Percentiles rank a stretch among this genome's conserved stretches.
Conservation (phyloP, 2,888 invertebrate species). For the Mythimna lalbum region DNA sequence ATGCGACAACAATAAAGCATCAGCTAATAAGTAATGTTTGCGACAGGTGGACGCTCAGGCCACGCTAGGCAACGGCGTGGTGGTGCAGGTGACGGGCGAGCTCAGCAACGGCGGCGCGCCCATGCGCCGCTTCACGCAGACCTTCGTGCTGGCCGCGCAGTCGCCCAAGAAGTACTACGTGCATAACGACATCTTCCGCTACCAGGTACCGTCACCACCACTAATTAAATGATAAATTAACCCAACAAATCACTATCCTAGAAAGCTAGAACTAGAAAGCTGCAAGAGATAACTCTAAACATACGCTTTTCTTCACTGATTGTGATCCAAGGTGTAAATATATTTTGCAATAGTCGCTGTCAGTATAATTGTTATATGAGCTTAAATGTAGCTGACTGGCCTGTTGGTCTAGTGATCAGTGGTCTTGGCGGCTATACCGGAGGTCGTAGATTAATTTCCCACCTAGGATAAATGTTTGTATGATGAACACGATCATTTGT, state of each 20-base stretch:
- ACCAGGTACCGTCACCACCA: constrained; percentile 92
- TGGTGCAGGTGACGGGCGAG: constrained; percentile 99
- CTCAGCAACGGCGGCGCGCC: constrained; percentile 98
- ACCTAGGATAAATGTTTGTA: too few relatives aligned
- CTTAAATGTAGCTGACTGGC: too few relatives aligned
- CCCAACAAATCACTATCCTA: neutral
- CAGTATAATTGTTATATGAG: too few relatives aligned
- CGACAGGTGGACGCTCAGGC: constrained; percentile 97
- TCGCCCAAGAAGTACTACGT: constrained; percentile 99
- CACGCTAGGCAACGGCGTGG: constrained; percentile 98
- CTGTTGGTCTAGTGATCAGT: too few relatives aligned
- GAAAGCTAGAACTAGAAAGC: neutral
- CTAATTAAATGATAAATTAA: too few relatives aligned
- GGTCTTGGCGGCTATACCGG: too few relatives aligned
- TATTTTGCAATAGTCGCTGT: too few relatives aligned
- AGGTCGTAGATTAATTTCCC: too few relatives aligned
- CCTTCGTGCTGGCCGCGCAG: constrained; percentile 98
- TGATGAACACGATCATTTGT: too few relatives aligned
- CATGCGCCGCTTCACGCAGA: constrained; percentile 99
- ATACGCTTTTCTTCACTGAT: neutral
- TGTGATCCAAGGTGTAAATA: too few relatives aligned
- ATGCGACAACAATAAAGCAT: neutral
- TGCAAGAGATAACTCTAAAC: neutral
- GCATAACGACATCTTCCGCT: constrained; percentile 99
- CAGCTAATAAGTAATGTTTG: neutral